phyloP scores from a whole-genome alignment of 2,888 invertebrate species.

The Nysson spinosus region DNA sequence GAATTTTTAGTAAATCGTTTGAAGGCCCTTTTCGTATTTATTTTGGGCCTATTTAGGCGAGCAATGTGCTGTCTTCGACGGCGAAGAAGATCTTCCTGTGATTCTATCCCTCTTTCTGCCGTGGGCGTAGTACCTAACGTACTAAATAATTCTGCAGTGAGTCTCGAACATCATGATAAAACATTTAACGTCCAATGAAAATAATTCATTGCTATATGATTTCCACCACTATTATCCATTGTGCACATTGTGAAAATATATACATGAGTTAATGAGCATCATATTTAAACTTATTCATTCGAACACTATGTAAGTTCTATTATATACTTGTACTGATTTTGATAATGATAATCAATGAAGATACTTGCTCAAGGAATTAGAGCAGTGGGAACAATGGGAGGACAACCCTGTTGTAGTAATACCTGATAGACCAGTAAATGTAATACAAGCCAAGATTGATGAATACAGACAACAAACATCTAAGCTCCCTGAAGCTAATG shows the following conservation, averaged over 20 bases:
- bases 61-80: slow-evolving; percentile 83
- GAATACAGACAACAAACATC: slow-evolving; percentile 80
- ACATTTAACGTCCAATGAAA: too few relatives aligned
- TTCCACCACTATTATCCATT: too few relatives aligned
- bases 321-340: slow-evolving; percentile 28
- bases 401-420: slow-evolving; percentile 78
- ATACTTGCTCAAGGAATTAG: slow-evolving; percentile 67
- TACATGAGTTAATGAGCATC: too few relatives aligned
- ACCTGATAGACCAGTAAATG: slow-evolving; percentile 74
- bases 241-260: too few relatives aligned
- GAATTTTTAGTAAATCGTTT: slow-evolving; percentile 79
- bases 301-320: slow-evolving; percentile 18
- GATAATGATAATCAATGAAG: slow-evolving; percentile 42
- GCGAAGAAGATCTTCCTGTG: slow-evolving; percentile 79
- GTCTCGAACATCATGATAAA: slow-evolving; percentile 6
- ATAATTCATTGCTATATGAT: too few relatives aligned
- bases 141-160: slow-evolving; percentile 33
- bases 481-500: slow-evolving; percentile 75
- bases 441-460: slow-evolving; percentile 83
- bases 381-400: slow-evolving; percentile 83
- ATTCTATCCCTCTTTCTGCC: slow-evolving; percentile 80
- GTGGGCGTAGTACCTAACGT: slow-evolving; percentile 79
- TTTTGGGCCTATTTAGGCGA: slow-evolving; percentile 80
- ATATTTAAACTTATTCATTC: too few relatives aligned
- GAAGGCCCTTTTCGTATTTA: slow-evolving; percentile 79